phyloP scores from a whole-genome alignment of 2,888 invertebrate species.

The Carcina quercana region DNA sequence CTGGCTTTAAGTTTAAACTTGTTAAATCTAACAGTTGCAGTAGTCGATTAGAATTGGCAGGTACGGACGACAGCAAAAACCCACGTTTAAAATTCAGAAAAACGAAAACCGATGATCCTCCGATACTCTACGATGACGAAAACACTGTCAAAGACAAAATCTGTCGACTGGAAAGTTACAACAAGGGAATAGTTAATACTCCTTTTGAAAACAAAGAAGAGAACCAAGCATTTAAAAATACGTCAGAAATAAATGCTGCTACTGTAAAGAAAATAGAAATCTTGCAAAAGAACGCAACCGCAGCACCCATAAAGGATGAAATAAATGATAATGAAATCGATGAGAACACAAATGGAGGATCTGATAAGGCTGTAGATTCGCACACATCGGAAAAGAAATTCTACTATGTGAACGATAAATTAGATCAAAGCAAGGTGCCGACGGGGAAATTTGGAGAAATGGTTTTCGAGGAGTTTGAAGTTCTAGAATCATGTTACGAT shows the following conservation, averaged over 20 bases:
- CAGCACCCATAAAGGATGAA: constrained; percentile 23
- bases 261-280: constrained; percentile 21
- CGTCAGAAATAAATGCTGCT: constrained; percentile 22
- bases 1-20: constrained; percentile 85
- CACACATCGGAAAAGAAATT: constrained; percentile 73
- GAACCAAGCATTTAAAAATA: constrained; percentile 29
- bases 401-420: constrained; percentile 75
- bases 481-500: constrained; percentile 77
- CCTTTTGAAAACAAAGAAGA: constrained; percentile 57
- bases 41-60: constrained; percentile 86
- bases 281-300: constrained; percentile 21
- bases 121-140: constrained; percentile 56
- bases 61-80: constrained; percentile 75
- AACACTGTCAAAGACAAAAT: constrained; percentile 71
- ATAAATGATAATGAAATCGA: constrained; percentile 17
- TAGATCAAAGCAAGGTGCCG: constrained; percentile 69
- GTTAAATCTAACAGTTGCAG: constrained; percentile 92
- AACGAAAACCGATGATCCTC: constrained; percentile 55
- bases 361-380: constrained; percentile 39
- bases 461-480: constrained; percentile 89
- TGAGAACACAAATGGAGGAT: constrained; percentile 24
- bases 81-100: constrained; percentile 56
- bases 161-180: constrained; percentile 66
- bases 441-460: constrained; percentile 84
- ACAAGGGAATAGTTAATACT: constrained; percentile 58